phyloP scores from a whole-genome alignment of 2,113 vertebrate species.

The Tragelaphus imberbis region DNA sequence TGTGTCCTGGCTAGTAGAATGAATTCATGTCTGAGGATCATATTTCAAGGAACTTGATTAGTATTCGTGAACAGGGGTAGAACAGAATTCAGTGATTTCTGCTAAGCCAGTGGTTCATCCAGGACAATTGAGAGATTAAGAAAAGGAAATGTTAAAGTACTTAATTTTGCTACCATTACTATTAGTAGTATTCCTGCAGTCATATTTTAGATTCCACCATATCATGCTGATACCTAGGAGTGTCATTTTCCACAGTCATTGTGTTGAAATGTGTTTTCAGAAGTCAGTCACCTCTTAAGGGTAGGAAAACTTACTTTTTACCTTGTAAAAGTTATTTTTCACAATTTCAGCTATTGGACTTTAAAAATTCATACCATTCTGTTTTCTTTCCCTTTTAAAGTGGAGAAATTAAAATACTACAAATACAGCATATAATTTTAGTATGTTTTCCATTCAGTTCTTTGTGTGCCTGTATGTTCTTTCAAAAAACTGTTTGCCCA shows the following conservation, averaged over 20 bases:
- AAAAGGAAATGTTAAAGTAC: neutral
- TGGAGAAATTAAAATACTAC: neutral
- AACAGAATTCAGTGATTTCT: neutral
- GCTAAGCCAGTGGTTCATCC: neutral
- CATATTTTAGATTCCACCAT: neutral
- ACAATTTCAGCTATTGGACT: neutral
- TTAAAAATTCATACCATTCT: neutral
- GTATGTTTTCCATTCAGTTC: neutral
- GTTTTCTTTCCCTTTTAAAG: neutral
- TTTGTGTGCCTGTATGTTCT: neutral
- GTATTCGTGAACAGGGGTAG: neutral
- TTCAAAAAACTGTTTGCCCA: neutral
- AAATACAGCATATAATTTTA: neutral
- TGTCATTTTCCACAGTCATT: neutral
- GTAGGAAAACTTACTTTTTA: neutral
- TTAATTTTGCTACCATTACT: neutral
- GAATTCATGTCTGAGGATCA: slow-evolving; percentile 14
- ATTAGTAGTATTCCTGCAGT: neutral
- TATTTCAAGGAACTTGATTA: slow-evolving; percentile 27
- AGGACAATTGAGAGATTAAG: neutral
- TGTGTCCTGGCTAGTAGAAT: neutral
- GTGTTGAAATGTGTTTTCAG: neutral
- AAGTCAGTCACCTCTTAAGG: neutral
- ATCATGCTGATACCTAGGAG: neutral
- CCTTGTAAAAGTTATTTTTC: neutral